Evolutionary conservation across 2,888 invertebrate genomes (phyloP).

Genomic region (Caradrina clavipalpis): DNA sequence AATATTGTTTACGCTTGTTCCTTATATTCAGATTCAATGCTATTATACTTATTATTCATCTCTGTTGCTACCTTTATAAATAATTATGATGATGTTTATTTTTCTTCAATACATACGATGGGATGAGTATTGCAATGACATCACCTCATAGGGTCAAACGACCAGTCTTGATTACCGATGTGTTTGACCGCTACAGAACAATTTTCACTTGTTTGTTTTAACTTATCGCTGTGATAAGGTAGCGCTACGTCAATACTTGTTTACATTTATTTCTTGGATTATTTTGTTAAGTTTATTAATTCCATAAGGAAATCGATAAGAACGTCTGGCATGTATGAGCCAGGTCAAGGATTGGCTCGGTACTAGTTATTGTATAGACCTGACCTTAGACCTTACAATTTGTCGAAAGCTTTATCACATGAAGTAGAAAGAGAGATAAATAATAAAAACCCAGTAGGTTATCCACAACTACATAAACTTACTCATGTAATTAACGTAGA

Average conservation of each 20-base stretch:
- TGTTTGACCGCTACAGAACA: conserved; percentile 67
- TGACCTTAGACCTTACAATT: conserved; percentile 24
- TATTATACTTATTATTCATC: conserved; percentile 20
- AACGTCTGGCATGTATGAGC: conserved; percentile 51
- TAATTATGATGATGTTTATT: conserved; percentile 60
- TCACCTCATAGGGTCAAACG: conserved; percentile 66
- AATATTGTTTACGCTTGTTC: conserved; percentile 3
- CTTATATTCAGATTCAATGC: conserved; percentile 35
- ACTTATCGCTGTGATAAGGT: conserved; percentile 65
- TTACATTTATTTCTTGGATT: conserved; percentile 68
- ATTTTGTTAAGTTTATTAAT: conserved; percentile 63
- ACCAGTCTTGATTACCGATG: conserved; percentile 62
- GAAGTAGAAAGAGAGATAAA: conserved; percentile 6
- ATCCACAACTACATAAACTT: conserved; percentile 17
- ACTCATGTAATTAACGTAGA: conserved; percentile 9
- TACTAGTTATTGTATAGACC: conserved; percentile 12
- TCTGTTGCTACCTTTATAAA: conserved; percentile 46
- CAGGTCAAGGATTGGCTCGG: conserved; percentile 60
- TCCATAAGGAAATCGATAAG: conserved; percentile 75
- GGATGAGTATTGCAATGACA: conserved; percentile 62
- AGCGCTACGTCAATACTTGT: conserved; percentile 76
- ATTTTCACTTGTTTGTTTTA: conserved; percentile 68
- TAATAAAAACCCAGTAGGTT: conserved; percentile 17
- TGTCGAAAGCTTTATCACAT: conserved; percentile 19
- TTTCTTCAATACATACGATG: conserved; percentile 42